Evolutionary conservation across 1,140 invertebrate species (phyloP).

Genomic region (Cheumatopsyche charites): DNA sequence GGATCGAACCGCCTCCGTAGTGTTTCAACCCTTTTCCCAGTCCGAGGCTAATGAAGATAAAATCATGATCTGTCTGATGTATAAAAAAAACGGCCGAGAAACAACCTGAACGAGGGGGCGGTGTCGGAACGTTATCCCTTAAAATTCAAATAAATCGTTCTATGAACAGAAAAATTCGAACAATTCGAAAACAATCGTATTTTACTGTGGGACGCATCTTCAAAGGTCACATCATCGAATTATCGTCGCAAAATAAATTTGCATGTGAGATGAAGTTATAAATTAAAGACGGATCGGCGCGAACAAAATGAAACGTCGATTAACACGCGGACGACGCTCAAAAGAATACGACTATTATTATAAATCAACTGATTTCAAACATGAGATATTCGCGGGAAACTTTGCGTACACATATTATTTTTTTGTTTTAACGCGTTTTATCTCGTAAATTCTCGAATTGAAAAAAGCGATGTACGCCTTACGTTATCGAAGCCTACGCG

Average conservation of each 20-base stretch:
- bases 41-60: constrained; percentile 5
- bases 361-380: too few relatives aligned
- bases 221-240: constrained; percentile 1
- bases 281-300: constrained; percentile 28
- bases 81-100: background rate
- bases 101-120: background rate
- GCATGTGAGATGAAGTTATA: constrained; percentile 38
- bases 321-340: background rate
- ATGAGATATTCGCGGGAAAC: too few relatives aligned
- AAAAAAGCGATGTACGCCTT: too few relatives aligned
- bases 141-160: background rate
- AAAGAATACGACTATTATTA: too few relatives aligned
- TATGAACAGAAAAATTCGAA: background rate
- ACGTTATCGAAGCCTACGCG: too few relatives aligned
- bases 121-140: background rate
- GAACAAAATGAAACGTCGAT: constrained; percentile 16
- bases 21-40: constrained; percentile 13
- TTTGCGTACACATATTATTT: too few relatives aligned
- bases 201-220: background rate
- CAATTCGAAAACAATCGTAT: background rate
- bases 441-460: too few relatives aligned
- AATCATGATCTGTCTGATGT: background rate
- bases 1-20: constrained; percentile 8
- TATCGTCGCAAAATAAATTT: constrained; percentile 38
- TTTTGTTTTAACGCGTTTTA: too few relatives aligned